These are phyloP conservation scores for Oedothorax gibbosus DNA, from an alignment of 1,140 invertebrate genomes.

Conservation along the genomic window DNA sequence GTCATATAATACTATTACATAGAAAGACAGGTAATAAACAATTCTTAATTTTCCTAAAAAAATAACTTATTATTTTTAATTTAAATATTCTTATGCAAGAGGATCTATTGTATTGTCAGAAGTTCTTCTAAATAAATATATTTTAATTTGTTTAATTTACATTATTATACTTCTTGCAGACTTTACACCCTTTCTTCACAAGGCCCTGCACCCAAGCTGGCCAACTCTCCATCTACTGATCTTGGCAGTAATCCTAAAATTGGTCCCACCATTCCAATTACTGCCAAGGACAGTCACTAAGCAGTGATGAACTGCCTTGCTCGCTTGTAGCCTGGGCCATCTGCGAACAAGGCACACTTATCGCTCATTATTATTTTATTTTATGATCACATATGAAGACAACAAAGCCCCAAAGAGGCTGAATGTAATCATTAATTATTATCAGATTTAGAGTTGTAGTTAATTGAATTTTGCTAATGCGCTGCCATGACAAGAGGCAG, in stretches of 20 bases:
- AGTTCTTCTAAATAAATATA: no score
- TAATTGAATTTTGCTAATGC: constrained; percentile 55
- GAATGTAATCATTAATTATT: constrained; percentile 49
- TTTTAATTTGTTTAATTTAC: no score
- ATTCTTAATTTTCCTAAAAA: no score
- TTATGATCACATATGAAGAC: constrained; percentile 66
- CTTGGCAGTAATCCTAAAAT: constrained; percentile 63
- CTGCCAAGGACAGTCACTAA: constrained; percentile 62
- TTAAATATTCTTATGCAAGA: no score
- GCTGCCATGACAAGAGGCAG: constrained; percentile 55
- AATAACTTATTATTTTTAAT: no score
- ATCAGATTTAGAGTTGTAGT: constrained; percentile 60
- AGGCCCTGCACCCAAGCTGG: constrained; percentile 62
- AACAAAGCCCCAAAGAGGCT: constrained; percentile 63
- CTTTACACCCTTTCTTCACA: constrained; percentile 57
- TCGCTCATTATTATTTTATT: constrained; percentile 50
- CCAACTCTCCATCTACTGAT: constrained; percentile 61
- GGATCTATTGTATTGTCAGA: no score
- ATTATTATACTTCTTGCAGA: constrained; percentile 21
- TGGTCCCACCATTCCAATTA: constrained; percentile 60
- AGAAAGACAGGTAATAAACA: no score
- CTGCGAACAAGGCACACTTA: constrained; percentile 49
- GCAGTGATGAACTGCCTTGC: constrained; percentile 28
- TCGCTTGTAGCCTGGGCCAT: constrained; percentile 48
- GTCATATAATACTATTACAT: no score